Evolutionary conservation across 2,888 invertebrate species (phyloP), one percentile per base, ranked within the genome.

Genomic region (Saturnia japonica): DNA sequence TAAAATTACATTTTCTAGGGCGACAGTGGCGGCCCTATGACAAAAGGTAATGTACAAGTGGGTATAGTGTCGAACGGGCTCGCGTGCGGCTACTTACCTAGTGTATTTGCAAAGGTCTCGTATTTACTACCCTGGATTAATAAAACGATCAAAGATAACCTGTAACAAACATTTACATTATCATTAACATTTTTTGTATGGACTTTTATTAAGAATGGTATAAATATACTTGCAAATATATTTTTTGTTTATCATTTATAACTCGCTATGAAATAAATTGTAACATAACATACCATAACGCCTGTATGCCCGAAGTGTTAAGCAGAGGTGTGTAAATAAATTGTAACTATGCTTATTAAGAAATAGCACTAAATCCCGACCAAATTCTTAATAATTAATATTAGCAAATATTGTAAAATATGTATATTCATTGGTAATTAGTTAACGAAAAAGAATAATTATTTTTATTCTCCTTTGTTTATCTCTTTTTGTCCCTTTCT

Each of bases 1-100:
- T 54, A 54, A 54, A 1, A n/a, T 19, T 54, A n/a, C 51, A 51
- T 57, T 7, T 68, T 60, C 9, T 68, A 68, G 68, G 60, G 68
- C 4, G 68, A 68, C 60, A 60, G 68, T 43, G 60, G 68, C 11
- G 60, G 68, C 6, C 68, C 60, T 16, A n/a, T 68, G 68, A 68
- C 68, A 22, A 19, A 42, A 14, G 68, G 68, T 14, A 40, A 68
- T 43, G 68, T 60, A 8, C 68, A 68, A 60, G 42, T 68, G 22
- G 60, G 57, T 25, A 43, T 68, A 22, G 68, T 68, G 3, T 62
- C 62, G 25, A 69, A 69, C 43, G 60, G 60, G 14, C 25, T 69
- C 6, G 57, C 57, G 8, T 69, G 60, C 22, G 69, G 60, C 12
- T 69, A 25, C n/a, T 25, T 69, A 8, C 69, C 69, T 1, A 28